A percentile compares a stretch with the other conserved stretches of the same genome.
phyloP scores from a whole-genome alignment of 2,797 vertebrate species.

The Leptodactylus fallax region DNA sequence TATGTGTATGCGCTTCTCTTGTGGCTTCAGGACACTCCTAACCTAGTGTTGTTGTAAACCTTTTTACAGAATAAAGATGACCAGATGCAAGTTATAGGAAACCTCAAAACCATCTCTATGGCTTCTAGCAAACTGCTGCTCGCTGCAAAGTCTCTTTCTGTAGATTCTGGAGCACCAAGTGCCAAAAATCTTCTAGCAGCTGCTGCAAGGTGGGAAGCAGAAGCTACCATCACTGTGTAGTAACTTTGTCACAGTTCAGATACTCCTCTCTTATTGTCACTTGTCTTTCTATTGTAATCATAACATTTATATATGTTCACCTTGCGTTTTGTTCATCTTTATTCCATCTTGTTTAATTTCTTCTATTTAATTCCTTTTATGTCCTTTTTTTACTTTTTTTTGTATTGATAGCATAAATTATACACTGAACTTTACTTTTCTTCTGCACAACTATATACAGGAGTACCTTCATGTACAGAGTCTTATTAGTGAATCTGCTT shows the following conservation, averaged over 20 bases:
- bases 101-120: slow-evolving; percentile 99
- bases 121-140: slow-evolving; percentile 96
- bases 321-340: neutral
- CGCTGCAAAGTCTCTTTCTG: slow-evolving; percentile 96
- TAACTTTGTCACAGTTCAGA: neutral
- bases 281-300: neutral
- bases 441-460: neutral
- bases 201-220: slow-evolving; percentile 87
- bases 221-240: neutral
- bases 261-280: neutral
- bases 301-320: no score
- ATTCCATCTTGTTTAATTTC: neutral
- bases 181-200: slow-evolving; percentile 97
- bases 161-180: slow-evolving; percentile 97
- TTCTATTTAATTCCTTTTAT: neutral
- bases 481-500: neutral
- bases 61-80: slow-evolving; percentile 91
- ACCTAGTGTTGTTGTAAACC: neutral
- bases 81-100: slow-evolving; percentile 98
- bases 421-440: neutral
- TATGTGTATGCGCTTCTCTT: neutral
- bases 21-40: neutral
- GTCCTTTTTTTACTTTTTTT: no score
- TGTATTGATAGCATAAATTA: neutral
- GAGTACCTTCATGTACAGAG: neutral